phyloP scores from a whole-genome alignment of 2,113 vertebrate genomes.

The Gopherus flavomarginatus region DNA sequence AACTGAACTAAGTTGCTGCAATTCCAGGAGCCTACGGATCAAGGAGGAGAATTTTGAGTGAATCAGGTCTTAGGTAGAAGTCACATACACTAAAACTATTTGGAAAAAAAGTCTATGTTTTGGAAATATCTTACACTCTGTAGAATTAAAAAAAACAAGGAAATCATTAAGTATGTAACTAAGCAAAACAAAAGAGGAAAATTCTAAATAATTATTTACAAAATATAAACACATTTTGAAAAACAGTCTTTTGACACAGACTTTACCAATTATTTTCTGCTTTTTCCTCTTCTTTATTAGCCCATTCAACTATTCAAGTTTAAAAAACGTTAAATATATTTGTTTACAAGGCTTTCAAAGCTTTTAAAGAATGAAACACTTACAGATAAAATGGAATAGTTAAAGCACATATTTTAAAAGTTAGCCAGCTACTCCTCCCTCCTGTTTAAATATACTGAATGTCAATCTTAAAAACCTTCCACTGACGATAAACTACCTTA shows the following conservation, averaged over 20 bases:
- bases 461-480: slow-evolving; percentile 24
- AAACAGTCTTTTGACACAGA: neutral
- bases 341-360: neutral
- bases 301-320: neutral
- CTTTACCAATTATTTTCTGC: neutral
- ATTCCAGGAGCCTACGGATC: neutral
- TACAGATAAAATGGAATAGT: neutral
- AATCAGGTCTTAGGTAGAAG: neutral
- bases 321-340: neutral
- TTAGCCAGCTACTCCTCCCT: neutral
- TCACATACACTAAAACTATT: neutral
- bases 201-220: neutral
- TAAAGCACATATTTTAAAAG: neutral
- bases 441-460: neutral
- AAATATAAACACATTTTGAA: neutral
- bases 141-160: neutral
- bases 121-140: neutral
- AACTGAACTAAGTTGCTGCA: neutral
- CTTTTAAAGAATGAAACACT: accelerated
- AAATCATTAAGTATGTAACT: neutral
- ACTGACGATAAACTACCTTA: neutral
- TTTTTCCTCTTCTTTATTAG: neutral
- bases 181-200: neutral
- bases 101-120: neutral
- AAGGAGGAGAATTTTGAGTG: neutral